Evolutionary conservation across 2,888 invertebrate genomes (phyloP), one percentile per base, ranked within the genome.

Genomic region (Malthinus flaveolus): DNA sequence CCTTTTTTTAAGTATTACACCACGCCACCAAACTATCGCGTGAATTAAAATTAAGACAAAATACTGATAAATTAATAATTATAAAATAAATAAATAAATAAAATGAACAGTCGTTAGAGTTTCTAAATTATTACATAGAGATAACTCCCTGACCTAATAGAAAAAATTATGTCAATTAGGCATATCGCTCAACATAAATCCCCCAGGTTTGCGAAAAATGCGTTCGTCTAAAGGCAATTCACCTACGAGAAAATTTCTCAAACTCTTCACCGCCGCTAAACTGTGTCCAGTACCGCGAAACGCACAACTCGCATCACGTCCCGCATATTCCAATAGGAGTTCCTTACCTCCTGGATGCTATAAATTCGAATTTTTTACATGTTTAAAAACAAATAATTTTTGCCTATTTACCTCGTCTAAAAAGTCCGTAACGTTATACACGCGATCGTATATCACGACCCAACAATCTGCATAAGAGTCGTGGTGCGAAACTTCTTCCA

Each of bases 281-380:
- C 89, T 87, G 72, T 94, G 94, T 0, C 93, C 92, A 0, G 89
- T 86, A 46, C 91, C 88, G 10, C 90, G 83, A 79, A 93, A 94
- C 0, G 93, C 90, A 1, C 90, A 81, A 23, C 90, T 93, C 0
- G 92, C 93, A 75, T 94, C 94, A 8, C 89, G 83, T 0, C 94
- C 94, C 0, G 92, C 93, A 75, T 91, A 87, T 71, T 95, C 94
- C 67, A 92, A 75, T 67, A 95, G 84, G 11, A 94, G 84, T 62
- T 93, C 92, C 8, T 83, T 83, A 6, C 94, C 93, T 51, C 93
- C 94, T 0, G 93, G 93, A 79, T 95, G 94, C 85, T 90, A 73
- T 4, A 76, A 76, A 71, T 75, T 65, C 68, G 65, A 65, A 1
- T 6, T 6, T 10, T n/a, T 32, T 44, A 49, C 12, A 44, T 42